These are phyloP conservation scores for Parnassius apollo DNA, from an alignment of 2,888 invertebrate species.

Conservation along the genomic window DNA sequence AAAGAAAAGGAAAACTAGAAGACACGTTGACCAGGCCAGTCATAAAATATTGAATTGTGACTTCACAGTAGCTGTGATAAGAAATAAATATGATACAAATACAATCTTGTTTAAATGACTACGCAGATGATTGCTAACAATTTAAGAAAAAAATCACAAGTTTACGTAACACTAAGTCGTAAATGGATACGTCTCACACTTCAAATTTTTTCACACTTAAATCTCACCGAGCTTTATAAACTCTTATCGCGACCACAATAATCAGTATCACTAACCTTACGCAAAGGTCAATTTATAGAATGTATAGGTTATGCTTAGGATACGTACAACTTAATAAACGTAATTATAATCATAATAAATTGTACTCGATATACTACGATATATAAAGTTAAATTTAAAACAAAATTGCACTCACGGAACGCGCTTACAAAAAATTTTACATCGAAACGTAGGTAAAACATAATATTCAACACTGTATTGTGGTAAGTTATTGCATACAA, in stretches of 20 bases:
- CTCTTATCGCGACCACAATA: slow-evolving; percentile 65
- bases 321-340: slow-evolving; percentile 67
- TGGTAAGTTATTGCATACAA: slow-evolving; percentile 58
- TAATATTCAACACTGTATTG: slow-evolving; percentile 67
- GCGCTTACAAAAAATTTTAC: slow-evolving; percentile 47
- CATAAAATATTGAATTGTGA: slow-evolving; percentile 49
- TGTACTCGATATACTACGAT: slow-evolving; percentile 70
- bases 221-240: slow-evolving; percentile 60
- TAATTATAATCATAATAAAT: slow-evolving; percentile 63
- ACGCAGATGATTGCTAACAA: slow-evolving; percentile 71
- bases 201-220: slow-evolving; percentile 57
- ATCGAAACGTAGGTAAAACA: slow-evolving; percentile 53
- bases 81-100: slow-evolving; percentile 66
- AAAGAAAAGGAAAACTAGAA: neutral
- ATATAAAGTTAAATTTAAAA: slow-evolving; percentile 52
- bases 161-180: slow-evolving; percentile 55
- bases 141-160: slow-evolving; percentile 73
- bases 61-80: slow-evolving; percentile 46
- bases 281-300: slow-evolving; percentile 79
- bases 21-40: neutral
- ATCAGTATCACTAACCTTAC: slow-evolving; percentile 81
- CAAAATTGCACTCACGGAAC: slow-evolving; percentile 63
- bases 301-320: slow-evolving; percentile 78
- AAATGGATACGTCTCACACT: slow-evolving; percentile 63
- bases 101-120: slow-evolving; percentile 74